These are phyloP conservation scores for Oncorhynchus masou DNA, from an alignment of 2,113 vertebrate genomes.

Conservation along the genomic window DNA sequence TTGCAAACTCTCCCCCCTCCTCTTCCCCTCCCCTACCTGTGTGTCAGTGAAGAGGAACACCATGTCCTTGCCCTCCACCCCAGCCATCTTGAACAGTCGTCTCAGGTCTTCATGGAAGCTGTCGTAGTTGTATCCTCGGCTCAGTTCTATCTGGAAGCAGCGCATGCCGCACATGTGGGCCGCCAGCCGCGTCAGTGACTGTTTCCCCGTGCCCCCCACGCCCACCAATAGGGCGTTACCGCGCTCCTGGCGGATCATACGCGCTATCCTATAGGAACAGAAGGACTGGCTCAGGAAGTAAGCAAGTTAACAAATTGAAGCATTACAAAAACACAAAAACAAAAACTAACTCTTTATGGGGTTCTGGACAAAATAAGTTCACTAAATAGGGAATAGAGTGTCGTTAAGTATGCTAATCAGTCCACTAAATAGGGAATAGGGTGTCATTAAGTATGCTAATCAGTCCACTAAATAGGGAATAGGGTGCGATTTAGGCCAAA, in stretches of 20 bases:
- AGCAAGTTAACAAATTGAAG: neutral
- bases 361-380: neutral
- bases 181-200: constrained; percentile 82
- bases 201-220: constrained; percentile 86
- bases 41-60: constrained; percentile 90
- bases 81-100: constrained; percentile 83
- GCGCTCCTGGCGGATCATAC: constrained; percentile 86
- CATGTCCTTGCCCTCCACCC: constrained; percentile 79
- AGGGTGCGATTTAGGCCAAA: too few relatives aligned
- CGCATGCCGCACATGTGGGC: constrained; percentile 82
- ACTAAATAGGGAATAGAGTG: too few relatives aligned
- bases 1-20: too few relatives aligned
- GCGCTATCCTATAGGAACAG: constrained; percentile 74
- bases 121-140: constrained; percentile 82
- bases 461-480: too few relatives aligned
- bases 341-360: too few relatives aligned
- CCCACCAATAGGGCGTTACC: constrained; percentile 86
- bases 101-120: constrained; percentile 86
- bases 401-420: too few relatives aligned
- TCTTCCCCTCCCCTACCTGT: constrained; percentile 67
- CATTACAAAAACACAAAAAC: neutral
- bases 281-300: neutral
- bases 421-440: too few relatives aligned
- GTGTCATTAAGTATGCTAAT: too few relatives aligned
- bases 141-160: constrained; percentile 87